phyloP scores from a whole-genome alignment of 2,888 invertebrate species.

The Linyphia triangularis region DNA sequence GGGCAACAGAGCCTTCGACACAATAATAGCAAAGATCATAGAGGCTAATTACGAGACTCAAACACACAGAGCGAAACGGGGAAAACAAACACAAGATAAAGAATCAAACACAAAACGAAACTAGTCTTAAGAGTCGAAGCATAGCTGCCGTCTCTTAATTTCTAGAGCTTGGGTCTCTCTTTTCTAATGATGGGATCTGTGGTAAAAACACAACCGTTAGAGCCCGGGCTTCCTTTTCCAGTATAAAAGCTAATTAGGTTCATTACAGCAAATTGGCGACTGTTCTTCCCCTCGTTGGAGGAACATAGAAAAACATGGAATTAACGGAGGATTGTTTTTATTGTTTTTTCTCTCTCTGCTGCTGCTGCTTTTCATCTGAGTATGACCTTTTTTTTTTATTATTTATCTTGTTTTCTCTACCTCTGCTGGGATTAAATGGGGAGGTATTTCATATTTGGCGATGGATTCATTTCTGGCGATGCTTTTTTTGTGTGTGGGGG shows the following conservation, averaged over 20 bases:
- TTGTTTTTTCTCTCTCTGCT: conserved; percentile 2
- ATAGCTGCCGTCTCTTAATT: conserved; percentile 49
- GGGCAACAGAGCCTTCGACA: background rate
- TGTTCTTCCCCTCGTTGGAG: conserved; percentile 54
- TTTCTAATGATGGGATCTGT: conserved; percentile 60
- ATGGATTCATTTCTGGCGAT: background rate
- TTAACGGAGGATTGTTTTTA: conserved; percentile 68
- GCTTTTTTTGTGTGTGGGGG: background rate
- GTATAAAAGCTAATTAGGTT: conserved; percentile 75
- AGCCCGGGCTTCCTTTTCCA: conserved; percentile 27
- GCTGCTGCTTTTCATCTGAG: conserved; percentile 30
- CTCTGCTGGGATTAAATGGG: conserved; percentile 46
- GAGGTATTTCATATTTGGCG: background rate
- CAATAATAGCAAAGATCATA: conserved; percentile 53
- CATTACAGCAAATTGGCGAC: conserved; percentile 73
- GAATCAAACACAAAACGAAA: conserved; percentile 9
- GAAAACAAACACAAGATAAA: background rate
- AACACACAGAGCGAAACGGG: conserved; percentile 20
- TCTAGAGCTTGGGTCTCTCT: conserved; percentile 43
- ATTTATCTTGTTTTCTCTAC: conserved; percentile 20
- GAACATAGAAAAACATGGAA: conserved; percentile 74
- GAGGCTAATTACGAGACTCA: conserved; percentile 64
- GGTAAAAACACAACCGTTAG: conserved; percentile 69
- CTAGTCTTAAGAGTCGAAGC: conserved; percentile 18
- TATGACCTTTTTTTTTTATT: conserved; percentile 1